Percentiles rank a stretch among this genome's conserved stretches.
phyloP scores from a whole-genome alignment of 2,113 vertebrate genomes.

The Thamnophis sirtalis region DNA sequence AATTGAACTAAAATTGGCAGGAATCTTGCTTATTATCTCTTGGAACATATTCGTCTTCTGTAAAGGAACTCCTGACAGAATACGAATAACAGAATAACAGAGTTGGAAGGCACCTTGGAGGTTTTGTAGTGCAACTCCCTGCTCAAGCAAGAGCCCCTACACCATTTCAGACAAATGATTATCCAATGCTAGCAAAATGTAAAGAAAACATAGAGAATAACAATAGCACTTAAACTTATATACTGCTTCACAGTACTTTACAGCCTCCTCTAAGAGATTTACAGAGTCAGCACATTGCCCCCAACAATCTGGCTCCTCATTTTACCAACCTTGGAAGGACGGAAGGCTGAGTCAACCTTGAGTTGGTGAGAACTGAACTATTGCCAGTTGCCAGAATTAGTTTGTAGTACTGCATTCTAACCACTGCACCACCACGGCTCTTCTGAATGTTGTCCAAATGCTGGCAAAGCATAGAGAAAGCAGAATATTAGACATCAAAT shows the following conservation, averaged over 20 bases:
- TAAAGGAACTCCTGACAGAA: not conserved
- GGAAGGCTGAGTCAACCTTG: too few relatives aligned
- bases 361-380: too few relatives aligned
- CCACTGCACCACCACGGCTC: too few relatives aligned
- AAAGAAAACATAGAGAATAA: not conserved
- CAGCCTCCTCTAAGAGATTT: too few relatives aligned
- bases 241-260: too few relatives aligned
- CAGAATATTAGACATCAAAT: not conserved
- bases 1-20: not conserved
- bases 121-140: not conserved
- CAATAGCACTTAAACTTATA: too few relatives aligned
- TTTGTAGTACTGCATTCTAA: too few relatives aligned
- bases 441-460: not conserved
- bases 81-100: not conserved
- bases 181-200: not conserved
- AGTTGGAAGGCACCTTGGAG: not conserved
- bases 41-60: not conserved
- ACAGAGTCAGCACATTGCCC: too few relatives aligned
- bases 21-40: not conserved
- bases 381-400: too few relatives aligned
- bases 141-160: not conserved
- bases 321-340: too few relatives aligned
- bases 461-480: not conserved
- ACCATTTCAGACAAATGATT: not conserved
- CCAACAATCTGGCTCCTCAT: too few relatives aligned